phyloP scores from a whole-genome alignment of 2,113 vertebrate genomes.

The Neopipo cinnamomea region DNA sequence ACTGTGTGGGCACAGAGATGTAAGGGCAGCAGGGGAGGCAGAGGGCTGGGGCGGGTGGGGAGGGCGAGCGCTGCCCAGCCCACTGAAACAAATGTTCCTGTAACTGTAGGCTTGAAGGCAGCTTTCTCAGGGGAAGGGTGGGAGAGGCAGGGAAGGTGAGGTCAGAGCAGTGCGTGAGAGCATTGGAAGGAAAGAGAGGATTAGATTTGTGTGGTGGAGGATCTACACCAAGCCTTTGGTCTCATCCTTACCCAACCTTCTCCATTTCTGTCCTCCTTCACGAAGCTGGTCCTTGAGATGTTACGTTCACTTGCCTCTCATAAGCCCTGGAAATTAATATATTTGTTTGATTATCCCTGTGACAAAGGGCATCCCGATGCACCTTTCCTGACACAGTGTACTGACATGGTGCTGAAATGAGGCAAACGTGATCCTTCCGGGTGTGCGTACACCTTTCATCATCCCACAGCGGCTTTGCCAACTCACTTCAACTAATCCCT shows the following conservation, averaged over 20 bases:
- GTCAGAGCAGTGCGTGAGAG: constrained; percentile 22
- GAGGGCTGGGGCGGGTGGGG: neutral
- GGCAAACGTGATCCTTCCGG: constrained; percentile 15
- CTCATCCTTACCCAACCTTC: neutral
- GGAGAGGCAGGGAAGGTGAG: constrained; percentile 46
- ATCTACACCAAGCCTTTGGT: neutral
- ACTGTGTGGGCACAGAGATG: neutral
- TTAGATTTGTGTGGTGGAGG: neutral
- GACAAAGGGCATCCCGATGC: constrained; percentile 17
- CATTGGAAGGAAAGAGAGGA: constrained; percentile 24
- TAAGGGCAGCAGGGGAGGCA: neutral
- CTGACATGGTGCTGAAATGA: constrained; percentile 19
- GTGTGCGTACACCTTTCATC: neutral
- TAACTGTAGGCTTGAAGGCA: neutral
- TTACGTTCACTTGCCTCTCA: neutral
- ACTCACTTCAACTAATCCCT: constrained; percentile 30
- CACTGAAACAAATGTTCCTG: neutral
- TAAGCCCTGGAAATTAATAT: neutral
- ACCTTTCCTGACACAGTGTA: constrained; percentile 7
- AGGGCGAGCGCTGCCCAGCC: neutral
- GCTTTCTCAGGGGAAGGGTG: constrained; percentile 6
- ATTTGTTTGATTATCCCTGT: constrained; percentile 14
- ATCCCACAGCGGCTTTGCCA: constrained; percentile 21
- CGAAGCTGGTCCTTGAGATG: neutral
- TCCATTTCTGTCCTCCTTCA: neutral